These are phyloP conservation scores for Saguinus imperator DNA, from an alignment of 2,113 vertebrate species.

Conservation along the genomic window DNA sequence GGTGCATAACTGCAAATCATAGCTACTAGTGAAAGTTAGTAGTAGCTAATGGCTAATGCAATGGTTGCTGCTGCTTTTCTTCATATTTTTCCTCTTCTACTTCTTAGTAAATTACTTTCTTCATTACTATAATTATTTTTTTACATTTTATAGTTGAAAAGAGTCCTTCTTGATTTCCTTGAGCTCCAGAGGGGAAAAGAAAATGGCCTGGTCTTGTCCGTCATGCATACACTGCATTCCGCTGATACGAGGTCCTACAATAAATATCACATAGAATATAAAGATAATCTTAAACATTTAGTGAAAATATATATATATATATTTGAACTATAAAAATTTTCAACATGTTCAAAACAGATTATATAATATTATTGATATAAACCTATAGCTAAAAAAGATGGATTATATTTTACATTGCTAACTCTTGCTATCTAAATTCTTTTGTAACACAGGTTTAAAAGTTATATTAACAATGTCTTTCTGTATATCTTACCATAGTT, in stretches of 20 bases:
- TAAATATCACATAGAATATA: neutral
- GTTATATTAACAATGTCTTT: neutral
- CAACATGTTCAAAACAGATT: neutral
- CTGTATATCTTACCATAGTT: neutral
- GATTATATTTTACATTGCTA: neutral
- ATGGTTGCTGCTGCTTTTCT: neutral
- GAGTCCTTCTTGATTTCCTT: neutral
- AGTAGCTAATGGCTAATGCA: neutral
- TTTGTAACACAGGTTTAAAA: neutral
- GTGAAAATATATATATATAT: neutral
- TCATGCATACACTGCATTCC: neutral
- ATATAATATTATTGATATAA: neutral
- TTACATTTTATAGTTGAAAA: neutral
- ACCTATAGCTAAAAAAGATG: neutral
- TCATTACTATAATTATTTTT: neutral
- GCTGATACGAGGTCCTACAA: neutral
- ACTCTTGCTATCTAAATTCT: neutral
- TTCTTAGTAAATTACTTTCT: neutral
- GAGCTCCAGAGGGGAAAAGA: neutral
- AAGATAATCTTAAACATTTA: neutral
- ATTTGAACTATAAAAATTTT: neutral
- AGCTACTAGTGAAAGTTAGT: neutral
- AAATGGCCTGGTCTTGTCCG: neutral
- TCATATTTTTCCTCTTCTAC: neutral
- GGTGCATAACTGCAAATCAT: no score